These are phyloP conservation scores for Mus spretus DNA, from an alignment of 2,797 vertebrate genomes.

Conservation along the genomic window DNA sequence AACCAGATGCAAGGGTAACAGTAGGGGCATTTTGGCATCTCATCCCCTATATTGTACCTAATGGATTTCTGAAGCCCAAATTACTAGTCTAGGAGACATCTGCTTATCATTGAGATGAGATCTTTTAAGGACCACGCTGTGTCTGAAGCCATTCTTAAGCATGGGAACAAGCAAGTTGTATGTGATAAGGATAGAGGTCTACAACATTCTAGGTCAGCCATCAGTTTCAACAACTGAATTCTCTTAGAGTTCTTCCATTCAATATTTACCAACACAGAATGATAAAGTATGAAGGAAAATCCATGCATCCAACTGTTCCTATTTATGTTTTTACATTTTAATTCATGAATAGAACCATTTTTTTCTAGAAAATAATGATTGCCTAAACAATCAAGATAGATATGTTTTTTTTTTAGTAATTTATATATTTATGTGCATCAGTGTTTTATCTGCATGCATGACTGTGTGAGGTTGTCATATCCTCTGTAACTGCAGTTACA, in stretches of 20 bases:
- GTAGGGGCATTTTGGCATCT: not conserved
- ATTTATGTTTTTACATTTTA: constrained; percentile 30
- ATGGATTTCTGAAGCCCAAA: constrained; percentile 49
- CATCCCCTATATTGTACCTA: constrained; percentile 52
- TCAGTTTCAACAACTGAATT: not conserved
- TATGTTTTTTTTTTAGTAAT: no score
- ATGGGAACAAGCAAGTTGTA: not conserved
- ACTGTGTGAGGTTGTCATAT: no score
- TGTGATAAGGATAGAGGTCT: not conserved
- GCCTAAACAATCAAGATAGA: no score
- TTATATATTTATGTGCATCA: no score
- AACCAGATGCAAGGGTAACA: constrained; percentile 61
- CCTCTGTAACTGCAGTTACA: no score
- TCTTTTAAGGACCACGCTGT: not conserved
- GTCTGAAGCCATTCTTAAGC: not conserved
- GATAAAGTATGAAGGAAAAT: not conserved
- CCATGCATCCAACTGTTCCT: not conserved
- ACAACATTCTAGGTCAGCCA: not conserved
- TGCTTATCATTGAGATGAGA: not conserved
- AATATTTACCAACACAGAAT: not conserved
- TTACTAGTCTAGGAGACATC: constrained; percentile 9
- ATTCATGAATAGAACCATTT: constrained; percentile 39
- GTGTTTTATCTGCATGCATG: no score
- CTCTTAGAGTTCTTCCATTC: not conserved
- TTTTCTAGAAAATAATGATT: not conserved